Percentiles rank a stretch among this genome's conserved stretches.
phyloP scores from a whole-genome alignment of 2,113 vertebrate genomes.

The Hyaena hyaena region DNA sequence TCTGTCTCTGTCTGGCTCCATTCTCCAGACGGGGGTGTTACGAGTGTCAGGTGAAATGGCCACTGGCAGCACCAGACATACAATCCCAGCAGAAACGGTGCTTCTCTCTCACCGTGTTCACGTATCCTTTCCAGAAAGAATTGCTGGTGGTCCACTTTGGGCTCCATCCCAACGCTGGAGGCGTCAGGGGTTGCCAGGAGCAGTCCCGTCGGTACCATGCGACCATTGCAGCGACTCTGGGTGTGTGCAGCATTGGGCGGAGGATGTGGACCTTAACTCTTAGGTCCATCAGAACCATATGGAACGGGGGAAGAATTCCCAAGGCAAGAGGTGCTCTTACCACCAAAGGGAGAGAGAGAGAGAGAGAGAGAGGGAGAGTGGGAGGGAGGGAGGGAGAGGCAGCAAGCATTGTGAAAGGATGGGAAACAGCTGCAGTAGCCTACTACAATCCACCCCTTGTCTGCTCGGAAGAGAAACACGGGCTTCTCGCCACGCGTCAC shows the following conservation, averaged over 20 bases:
- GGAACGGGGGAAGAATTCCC: neutral
- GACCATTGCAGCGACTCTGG: neutral
- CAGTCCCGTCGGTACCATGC: neutral
- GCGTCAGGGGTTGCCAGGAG: neutral
- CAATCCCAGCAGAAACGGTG: neutral
- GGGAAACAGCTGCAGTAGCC: neutral
- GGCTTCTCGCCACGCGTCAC: neutral
- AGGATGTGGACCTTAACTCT: neutral
- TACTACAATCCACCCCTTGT: neutral
- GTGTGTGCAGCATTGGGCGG: fast-evolving
- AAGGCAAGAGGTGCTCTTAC: neutral
- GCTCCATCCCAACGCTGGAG: too few species aligned
- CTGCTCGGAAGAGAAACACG: neutral
- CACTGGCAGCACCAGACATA: neutral
- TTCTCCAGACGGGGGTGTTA: neutral
- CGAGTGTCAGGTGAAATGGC: neutral
- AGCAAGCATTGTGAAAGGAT: neutral
- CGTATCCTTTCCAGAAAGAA: neutral
- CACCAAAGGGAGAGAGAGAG: neutral
- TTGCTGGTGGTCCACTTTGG: neutral
- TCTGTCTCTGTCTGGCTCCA: neutral
- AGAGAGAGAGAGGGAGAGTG: too few species aligned
- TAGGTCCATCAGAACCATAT: neutral
- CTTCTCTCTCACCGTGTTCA: neutral
- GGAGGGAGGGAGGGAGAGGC: too few species aligned